Percentiles rank a stretch among this genome's conserved stretches.
These are phyloP conservation scores for Drosophila limbata DNA, from an alignment of 2,888 invertebrate species.

Conservation along the genomic window DNA sequence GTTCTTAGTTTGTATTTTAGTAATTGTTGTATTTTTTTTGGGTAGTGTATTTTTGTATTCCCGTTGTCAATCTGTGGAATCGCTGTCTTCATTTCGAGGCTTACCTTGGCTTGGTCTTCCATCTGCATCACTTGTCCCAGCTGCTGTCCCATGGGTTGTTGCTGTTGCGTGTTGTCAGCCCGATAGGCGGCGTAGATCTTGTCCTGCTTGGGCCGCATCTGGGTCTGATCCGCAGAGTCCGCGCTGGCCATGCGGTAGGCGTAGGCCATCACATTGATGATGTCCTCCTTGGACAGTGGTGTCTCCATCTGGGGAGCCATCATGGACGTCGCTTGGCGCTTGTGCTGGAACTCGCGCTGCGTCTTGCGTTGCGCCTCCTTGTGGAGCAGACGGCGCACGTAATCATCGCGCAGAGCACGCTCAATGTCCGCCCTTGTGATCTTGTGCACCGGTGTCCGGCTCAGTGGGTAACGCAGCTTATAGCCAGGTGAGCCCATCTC, in stretches of 20 bases:
- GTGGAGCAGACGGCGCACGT: conserved; percentile 74
- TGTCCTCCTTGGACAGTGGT: conserved; percentile 73
- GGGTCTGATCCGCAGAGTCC: conserved; percentile 38
- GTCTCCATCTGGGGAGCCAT: conserved; percentile 11
- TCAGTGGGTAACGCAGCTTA: conserved; percentile 66
- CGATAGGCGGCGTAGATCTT: conserved; percentile 55
- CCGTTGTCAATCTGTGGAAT: too few relatives aligned
- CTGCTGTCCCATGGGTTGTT: too few relatives aligned
- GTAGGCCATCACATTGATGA: conserved; percentile 76
- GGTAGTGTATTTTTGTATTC: too few relatives aligned
- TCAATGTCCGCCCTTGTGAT: conserved; percentile 82
- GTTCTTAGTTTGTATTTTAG: too few relatives aligned
- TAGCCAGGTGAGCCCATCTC: conserved; percentile 38
- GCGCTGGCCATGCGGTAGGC: conserved; percentile 80
- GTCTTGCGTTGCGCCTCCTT: conserved; percentile 67
- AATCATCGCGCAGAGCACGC: conserved; percentile 78
- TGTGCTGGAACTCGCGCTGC: conserved; percentile 31
- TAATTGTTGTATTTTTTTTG: too few relatives aligned
- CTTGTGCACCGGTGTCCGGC: conserved; percentile 79
- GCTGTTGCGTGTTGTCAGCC: background rate
- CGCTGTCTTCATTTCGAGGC: too few relatives aligned
- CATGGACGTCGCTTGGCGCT: conserved; percentile 60
- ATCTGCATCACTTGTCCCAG: too few relatives aligned
- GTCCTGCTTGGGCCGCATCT: conserved; percentile 23
- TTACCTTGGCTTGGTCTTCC: too few relatives aligned